Evolutionary conservation across 1,140 invertebrate genomes (phyloP).

Genomic region (Drosophila burlai): DNA sequence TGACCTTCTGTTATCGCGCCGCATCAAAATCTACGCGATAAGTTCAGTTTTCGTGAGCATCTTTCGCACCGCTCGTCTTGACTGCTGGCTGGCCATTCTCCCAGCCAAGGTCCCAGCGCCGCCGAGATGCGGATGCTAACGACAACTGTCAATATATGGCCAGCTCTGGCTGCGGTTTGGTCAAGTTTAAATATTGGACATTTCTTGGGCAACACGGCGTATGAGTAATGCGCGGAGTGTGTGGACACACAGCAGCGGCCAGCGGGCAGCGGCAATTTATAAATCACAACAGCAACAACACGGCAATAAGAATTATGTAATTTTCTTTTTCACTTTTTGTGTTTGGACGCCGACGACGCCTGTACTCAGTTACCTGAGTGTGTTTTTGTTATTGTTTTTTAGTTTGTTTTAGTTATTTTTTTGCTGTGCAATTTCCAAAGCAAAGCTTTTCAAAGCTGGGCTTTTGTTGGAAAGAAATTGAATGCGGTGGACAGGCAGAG

Average conservation of each 20-base stretch:
- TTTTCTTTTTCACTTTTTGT: conserved; percentile 45
- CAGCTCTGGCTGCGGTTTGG: conserved; percentile 22
- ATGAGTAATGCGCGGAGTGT: conserved; percentile 63
- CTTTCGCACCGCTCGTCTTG: not conserved
- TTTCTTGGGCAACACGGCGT: conserved; percentile 63
- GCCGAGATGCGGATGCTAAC: conserved; percentile 39
- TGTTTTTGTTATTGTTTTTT: conserved; percentile 19
- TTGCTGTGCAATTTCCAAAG: conserved; percentile 22
- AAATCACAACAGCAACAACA: conserved; percentile 39
- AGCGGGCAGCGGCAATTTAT: conserved; percentile 45
- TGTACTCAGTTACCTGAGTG: conserved; percentile 8
- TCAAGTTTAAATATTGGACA: conserved; percentile 68
- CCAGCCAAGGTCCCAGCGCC: conserved; percentile 24
- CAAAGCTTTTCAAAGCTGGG: conserved; percentile 50
- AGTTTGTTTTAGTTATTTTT: not conserved
- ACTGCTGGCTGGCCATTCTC: conserved; percentile 29
- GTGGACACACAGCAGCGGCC: conserved; percentile 19
- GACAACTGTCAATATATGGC: conserved; percentile 46
- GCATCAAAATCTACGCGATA: not conserved
- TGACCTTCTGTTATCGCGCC: conserved; percentile 24
- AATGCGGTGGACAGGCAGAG: conserved; percentile 21
- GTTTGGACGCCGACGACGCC: conserved; percentile 41
- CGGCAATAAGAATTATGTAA: conserved; percentile 70
- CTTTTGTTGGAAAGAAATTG: conserved; percentile 62
- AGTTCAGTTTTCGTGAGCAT: conserved; percentile 6